Conservation (phyloP, 2,113 vertebrate genomes). For the Percopsis transmontana region DNA sequence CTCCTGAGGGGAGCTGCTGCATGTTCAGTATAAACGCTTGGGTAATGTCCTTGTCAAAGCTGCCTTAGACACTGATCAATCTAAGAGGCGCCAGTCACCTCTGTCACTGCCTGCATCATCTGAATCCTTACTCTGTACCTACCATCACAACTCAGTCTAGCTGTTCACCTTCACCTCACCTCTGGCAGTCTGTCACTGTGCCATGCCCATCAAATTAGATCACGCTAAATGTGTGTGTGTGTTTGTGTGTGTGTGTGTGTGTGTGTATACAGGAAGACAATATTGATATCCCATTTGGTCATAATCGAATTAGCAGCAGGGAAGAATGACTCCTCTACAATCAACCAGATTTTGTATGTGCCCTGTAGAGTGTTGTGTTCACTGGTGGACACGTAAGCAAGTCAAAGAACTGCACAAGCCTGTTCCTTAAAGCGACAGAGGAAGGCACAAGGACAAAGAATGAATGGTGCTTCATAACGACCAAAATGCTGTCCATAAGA, state of each 20-base stretch:
- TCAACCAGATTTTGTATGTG: slow-evolving; percentile 6
- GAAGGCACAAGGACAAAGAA: slow-evolving; percentile 6
- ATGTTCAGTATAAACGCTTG: not conserved
- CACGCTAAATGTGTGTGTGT: slow-evolving; percentile 2
- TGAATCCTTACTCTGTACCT: slow-evolving; percentile 30
- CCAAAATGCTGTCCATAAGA: slow-evolving; percentile 2
- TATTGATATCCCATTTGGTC: slow-evolving; percentile 22
- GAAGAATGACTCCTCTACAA: slow-evolving; percentile 22
- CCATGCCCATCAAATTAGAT: slow-evolving; percentile 49
- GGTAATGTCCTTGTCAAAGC: slow-evolving; percentile 44
- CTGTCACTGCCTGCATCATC: slow-evolving; percentile 34
- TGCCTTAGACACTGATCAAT: slow-evolving; percentile 60
- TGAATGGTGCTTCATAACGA: not conserved
- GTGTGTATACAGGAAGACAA: slow-evolving; percentile 22
- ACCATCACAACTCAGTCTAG: slow-evolving; percentile 35
- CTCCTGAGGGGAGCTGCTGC: not conserved
- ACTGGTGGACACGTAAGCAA: not conserved
- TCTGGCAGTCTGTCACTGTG: slow-evolving; percentile 32
- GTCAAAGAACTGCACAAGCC: not conserved
- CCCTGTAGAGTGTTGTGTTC: not conserved
- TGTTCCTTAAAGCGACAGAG: slow-evolving; percentile 33
- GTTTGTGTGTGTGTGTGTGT: slow-evolving; percentile 1
- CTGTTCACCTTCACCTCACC: slow-evolving; percentile 58
- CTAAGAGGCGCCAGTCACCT: slow-evolving; percentile 51
- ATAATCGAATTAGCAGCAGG: slow-evolving; percentile 45